Percentiles rank a stretch among this genome's conserved stretches.
Evolutionary conservation across 2,797 vertebrate species (phyloP).

Genomic region (Hoplostethus atlanticus): DNA sequence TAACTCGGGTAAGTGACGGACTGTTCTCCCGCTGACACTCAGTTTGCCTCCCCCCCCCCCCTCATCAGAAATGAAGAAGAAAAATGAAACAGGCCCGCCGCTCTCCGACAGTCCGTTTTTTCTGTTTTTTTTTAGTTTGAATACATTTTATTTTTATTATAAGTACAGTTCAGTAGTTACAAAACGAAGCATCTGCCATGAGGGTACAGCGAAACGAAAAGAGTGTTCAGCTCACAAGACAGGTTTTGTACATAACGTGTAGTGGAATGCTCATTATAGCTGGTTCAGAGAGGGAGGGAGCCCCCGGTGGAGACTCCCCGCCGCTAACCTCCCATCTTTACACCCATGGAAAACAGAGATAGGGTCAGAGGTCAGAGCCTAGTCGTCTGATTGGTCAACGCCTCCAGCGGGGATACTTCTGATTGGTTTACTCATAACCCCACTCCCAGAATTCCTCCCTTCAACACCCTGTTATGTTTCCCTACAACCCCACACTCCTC

Average conservation of each 20-base stretch:
- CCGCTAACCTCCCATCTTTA: constrained; percentile 72
- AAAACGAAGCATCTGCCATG: constrained; percentile 91
- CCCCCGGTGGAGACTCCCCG: constrained; percentile 42
- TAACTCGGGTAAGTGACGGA: constrained; percentile 41
- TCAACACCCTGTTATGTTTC: constrained; percentile 62
- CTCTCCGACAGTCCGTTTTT: constrained; percentile 69
- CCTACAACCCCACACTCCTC: constrained; percentile 29
- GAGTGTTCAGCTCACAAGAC: constrained; percentile 89
- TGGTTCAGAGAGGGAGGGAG: constrained; percentile 78
- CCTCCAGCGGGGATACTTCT: constrained; percentile 53
- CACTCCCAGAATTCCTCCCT: constrained; percentile 58
- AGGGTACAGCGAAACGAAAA: constrained; percentile 88
- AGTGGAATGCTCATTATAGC: constrained; percentile 86
- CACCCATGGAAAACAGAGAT: constrained; percentile 71
- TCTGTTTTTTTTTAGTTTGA: constrained; percentile 73
- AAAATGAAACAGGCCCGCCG: constrained; percentile 59
- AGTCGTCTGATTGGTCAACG: constrained; percentile 66
- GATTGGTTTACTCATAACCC: constrained; percentile 65
- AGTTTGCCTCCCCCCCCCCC: constrained; percentile 1
- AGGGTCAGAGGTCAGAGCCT: constrained; percentile 61
- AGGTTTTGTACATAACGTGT: constrained; percentile 83
- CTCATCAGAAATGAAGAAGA: constrained; percentile 36
- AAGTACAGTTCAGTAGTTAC: constrained; percentile 93
- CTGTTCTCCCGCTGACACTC: constrained; percentile 32
- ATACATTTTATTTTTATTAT: constrained; percentile 93